These are phyloP conservation scores for Archegozetes longisetosus DNA, from an alignment of 1,140 invertebrate genomes.

Conservation along the genomic window DNA sequence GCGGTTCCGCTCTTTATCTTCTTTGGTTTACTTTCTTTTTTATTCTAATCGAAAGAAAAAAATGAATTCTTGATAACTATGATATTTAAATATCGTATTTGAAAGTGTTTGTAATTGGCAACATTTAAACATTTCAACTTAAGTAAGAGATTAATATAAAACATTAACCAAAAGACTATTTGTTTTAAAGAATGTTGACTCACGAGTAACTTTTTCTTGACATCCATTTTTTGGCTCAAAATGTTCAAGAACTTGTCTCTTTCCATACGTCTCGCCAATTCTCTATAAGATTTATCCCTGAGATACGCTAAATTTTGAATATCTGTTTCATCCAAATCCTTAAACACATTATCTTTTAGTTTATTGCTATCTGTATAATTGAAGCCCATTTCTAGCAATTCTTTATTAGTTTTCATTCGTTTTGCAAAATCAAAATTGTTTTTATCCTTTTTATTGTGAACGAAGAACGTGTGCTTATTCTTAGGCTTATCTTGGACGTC, in stretches of 20 bases:
- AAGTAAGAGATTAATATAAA: too few species aligned
- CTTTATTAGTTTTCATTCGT: conserved; percentile 52
- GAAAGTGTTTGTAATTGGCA: too few species aligned
- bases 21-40: conserved; percentile 42
- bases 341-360: conserved; percentile 37
- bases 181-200: too few species aligned
- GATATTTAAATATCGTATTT: too few species aligned
- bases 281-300: conserved; percentile 49
- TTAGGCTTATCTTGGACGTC: conserved; percentile 43
- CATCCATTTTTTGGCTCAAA: conserved; percentile 64
- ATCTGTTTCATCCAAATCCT: conserved; percentile 13
- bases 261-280: conserved; percentile 60
- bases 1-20: conserved; percentile 46
- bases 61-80: conserved; percentile 13
- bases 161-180: too few species aligned
- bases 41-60: conserved; percentile 32
- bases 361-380: conserved; percentile 47
- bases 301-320: conserved; percentile 40
- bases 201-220: conserved; percentile 49
- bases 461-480: conserved; percentile 68
- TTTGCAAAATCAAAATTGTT: conserved; percentile 52
- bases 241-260: conserved; percentile 61
- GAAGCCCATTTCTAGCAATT: conserved; percentile 46
- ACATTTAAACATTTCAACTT: too few species aligned
- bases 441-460: conserved; percentile 46